These are phyloP conservation scores for Sorex fumeus DNA, from an alignment of 2,113 vertebrate species.

Conservation along the genomic window DNA sequence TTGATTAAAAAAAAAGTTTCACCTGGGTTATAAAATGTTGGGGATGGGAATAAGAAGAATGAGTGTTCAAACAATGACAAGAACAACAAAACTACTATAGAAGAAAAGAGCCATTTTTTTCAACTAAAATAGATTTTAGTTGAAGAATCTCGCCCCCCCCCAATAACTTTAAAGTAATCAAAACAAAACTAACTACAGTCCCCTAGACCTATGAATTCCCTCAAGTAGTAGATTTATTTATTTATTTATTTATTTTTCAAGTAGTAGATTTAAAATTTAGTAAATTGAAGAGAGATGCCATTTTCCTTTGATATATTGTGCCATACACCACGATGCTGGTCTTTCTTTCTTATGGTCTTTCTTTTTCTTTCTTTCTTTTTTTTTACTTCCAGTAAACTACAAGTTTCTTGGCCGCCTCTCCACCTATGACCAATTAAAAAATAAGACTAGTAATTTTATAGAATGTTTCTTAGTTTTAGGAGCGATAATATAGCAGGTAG, in stretches of 20 bases:
- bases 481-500: too few species aligned
- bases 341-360: not conserved
- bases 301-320: slow-evolving; percentile 9
- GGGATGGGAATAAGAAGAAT: not conserved
- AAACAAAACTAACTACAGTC: not conserved
- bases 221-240: not conserved
- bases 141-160: not conserved
- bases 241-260: too few species aligned
- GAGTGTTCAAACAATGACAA: not conserved
- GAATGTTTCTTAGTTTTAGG: not conserved
- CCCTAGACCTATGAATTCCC: not conserved
- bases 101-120: not conserved
- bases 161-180: not conserved
- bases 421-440: not conserved
- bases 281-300: not conserved
- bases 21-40: not conserved
- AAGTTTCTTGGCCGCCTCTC: not conserved
- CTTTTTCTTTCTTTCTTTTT: not conserved
- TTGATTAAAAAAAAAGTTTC: not conserved
- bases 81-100: not conserved
- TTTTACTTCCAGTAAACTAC: not conserved
- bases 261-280: not conserved
- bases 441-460: not conserved
- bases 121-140: not conserved
- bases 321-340: not conserved